Conservation (phyloP, 2,797 vertebrate genomes). For the Anomalospiza imberbis region DNA sequence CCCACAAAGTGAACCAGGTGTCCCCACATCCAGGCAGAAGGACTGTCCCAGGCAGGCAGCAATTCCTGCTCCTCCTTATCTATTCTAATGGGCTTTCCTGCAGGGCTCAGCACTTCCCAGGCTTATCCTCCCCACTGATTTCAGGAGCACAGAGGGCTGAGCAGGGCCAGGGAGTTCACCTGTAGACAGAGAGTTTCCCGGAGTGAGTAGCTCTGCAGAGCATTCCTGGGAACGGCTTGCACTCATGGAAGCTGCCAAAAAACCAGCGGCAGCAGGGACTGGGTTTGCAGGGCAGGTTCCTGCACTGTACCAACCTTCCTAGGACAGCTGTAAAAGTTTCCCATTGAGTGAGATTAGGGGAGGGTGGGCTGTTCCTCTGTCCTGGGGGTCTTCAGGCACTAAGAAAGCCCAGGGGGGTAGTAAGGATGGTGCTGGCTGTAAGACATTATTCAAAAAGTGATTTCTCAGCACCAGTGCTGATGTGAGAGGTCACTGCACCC, state of each 20-base stretch:
- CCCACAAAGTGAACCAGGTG: neutral
- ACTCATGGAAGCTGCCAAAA: neutral
- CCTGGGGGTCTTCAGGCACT: neutral
- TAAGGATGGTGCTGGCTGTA: neutral
- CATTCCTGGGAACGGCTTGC: neutral
- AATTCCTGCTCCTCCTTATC: constrained; percentile 19
- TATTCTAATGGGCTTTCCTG: constrained; percentile 1
- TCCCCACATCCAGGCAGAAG: neutral
- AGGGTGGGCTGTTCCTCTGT: neutral
- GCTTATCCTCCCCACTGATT: neutral
- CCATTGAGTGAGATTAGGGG: neutral
- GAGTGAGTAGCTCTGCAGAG: neutral
- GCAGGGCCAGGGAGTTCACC: neutral
- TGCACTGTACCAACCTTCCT: rapidly evolving
- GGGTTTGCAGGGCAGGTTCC: neutral
- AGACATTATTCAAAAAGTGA: neutral
- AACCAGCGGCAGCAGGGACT: rapidly evolving
- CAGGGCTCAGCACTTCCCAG: neutral
- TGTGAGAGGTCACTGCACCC: rapidly evolving
- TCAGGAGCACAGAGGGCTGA: neutral
- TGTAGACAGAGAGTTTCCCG: neutral
- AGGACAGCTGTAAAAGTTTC: neutral
- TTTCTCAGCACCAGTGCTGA: neutral
- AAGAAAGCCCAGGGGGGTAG: neutral
- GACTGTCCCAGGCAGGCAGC: neutral